Base-by-base conservation (phyloP, 2,797 vertebrate genomes). In the Prunella strophiata region DNA sequence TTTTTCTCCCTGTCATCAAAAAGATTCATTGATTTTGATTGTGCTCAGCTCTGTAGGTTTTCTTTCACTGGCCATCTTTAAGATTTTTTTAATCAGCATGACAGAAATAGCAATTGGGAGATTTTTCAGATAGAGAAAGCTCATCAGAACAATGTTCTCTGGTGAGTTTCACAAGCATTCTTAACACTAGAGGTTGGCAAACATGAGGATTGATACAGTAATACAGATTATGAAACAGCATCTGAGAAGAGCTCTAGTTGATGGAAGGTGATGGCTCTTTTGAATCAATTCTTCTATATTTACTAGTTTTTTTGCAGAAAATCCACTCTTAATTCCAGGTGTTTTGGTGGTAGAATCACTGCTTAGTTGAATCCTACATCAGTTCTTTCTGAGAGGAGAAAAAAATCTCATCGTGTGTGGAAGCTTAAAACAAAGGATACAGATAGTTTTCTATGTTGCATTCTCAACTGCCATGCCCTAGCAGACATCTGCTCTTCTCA, bases 331-430 rank as follows among this genome's bases (percentile, higher is more conserved):
- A 85, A 48, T 76, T 73, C 7, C 7, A 36, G 4, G 10, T 40
- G 5, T 79, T 89, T 36, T 36, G 27, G 22, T 55, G 20, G 8
- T 58, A 54, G 21, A 25, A 10, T 25, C 6, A 7, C 40, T 51
- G 17, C 27, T 73, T 16, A 63, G 16, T 62, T 76, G 43, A 59
- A n/a, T 47, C 6, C 7, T 66, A 29, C 40, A 17, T 84, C 16
- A 26, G 1, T 47, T 47, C 5, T 59, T 74, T 22, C 12, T 62
- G 3, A 14, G 18, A 4, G 5, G 8, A 15, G n/a, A 32, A 62
- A 54, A 20, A 16, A 4, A 1, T 27, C 3, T 29, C 8, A 0
- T 15, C 20, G 3, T 27, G 10, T 34, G 7, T 36, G 13, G 16
- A 62, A 78, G 9, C 48, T 75, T 61, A 18, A 54, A 72, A 51